Percentiles rank a stretch among this genome's conserved stretches.
Evolutionary conservation across 1,140 invertebrate genomes (phyloP).

Genomic region (Drosophila arizonae): DNA sequence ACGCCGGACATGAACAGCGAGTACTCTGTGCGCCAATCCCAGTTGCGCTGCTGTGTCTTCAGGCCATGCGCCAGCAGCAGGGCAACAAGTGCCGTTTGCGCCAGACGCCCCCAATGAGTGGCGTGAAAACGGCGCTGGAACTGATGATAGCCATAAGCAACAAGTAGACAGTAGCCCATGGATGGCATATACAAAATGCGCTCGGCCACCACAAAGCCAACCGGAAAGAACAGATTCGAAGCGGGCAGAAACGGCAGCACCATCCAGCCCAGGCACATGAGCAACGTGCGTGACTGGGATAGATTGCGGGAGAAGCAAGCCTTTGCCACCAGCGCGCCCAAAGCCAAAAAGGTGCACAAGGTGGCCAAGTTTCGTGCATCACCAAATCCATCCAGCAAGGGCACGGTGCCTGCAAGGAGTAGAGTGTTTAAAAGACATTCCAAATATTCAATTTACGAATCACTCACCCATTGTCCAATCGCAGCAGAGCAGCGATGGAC

Average conservation of each 20-base stretch:
- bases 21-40: conserved; percentile 96
- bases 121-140: conserved; percentile 50
- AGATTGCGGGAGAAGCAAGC: conserved; percentile 63
- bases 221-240: conserved; percentile 98
- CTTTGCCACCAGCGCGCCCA: conserved; percentile 83
- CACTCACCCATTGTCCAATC: conserved; percentile 97
- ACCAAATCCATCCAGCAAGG: conserved; percentile 90
- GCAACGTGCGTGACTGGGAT: conserved; percentile 87
- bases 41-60: conserved; percentile 94
- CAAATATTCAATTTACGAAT: not conserved
- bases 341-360: conserved; percentile 86
- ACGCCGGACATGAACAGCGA: conserved; percentile 96
- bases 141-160: conserved; percentile 90
- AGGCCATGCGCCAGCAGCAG: conserved; percentile 89
- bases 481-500: conserved; percentile 95
- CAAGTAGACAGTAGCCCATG: conserved; percentile 97
- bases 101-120: conserved; percentile 50
- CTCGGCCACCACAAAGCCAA: conserved; percentile 98
- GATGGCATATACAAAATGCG: conserved; percentile 97
- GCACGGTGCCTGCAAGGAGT: conserved; percentile 88
- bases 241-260: conserved; percentile 97
- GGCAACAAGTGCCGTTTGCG: conserved; percentile 85
- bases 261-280: conserved; percentile 93
- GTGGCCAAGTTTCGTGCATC: conserved; percentile 95
- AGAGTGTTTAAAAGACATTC: not conserved